Base-by-base conservation (phyloP, 2,113 vertebrate species). In the Rhea americana region DNA sequence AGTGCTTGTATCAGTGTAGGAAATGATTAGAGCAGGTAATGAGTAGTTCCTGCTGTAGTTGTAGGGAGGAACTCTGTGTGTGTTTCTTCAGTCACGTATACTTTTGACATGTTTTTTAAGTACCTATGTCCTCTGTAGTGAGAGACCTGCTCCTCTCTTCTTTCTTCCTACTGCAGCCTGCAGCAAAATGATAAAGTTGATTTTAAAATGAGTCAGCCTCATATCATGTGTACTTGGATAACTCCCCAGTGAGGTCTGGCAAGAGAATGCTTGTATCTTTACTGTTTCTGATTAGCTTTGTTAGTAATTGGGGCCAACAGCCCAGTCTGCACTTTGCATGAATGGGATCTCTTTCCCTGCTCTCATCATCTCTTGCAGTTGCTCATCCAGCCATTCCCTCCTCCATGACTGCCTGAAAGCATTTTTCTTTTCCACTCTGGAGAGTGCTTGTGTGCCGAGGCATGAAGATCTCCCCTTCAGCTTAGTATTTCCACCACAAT, bases 201-300 rank as follows among this genome's bases (percentile, higher is more conserved):
- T 15, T 86, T 91, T 87, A 61, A 80, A 56, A 5, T 78, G 82
- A 93, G 80, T 88, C 94, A 91, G 59, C 66, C 77, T 35, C 0
- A 0, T 72, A 78, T 84, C 35, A 3, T 76, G 58, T 78, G 83
- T 24, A 13, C 74, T 95, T 92, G 85, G 88, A 75, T 32, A 82
- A 45, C 35, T 94, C 71, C 58, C 58, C 81, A 62, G 80, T 0
- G 0, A 89, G 81, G 35, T 35, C 88, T 95, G 80, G 76, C 70
- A 70, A 90, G 83, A 85, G 83, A 82, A 85, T 72, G 70, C 35
- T 88, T 0, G 0, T 37, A 47, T 91, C 77, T 89, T 85, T 82
- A 47, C 83, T 76, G 73, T 91, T 90, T 91, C 88, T 95, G 83
- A 58, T 94, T 93, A 89, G 81, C 86, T 70, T 77, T 85, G 67